These are phyloP conservation scores for Rallus crepitans DNA, from an alignment of 2,797 vertebrate species.

Conservation along the genomic window DNA sequence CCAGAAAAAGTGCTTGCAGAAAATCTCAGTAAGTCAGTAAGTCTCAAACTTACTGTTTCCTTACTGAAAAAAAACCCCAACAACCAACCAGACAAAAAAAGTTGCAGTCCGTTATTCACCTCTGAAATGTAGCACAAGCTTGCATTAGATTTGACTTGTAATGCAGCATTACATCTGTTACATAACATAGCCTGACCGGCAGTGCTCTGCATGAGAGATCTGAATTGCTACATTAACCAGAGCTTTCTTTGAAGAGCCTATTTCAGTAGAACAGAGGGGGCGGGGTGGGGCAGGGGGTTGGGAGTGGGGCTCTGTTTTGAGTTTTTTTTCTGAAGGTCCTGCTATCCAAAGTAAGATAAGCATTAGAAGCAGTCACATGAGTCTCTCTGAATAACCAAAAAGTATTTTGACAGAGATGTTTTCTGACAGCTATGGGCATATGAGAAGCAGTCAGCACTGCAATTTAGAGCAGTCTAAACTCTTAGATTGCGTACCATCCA, in stretches of 20 bases:
- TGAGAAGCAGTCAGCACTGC: background rate
- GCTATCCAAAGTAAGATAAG: background rate
- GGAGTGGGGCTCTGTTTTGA: background rate
- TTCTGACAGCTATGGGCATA: background rate
- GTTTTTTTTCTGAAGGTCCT: background rate
- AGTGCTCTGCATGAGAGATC: background rate
- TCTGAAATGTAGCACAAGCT: background rate
- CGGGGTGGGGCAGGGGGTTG: too few relatives aligned
- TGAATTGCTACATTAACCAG: background rate
- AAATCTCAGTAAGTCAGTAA: background rate
- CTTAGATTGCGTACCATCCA: background rate
- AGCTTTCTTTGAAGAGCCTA: background rate
- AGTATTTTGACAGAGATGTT: background rate
- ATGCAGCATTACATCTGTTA: background rate
- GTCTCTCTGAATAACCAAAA: background rate
- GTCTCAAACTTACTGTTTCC: background rate
- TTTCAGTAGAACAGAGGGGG: background rate
- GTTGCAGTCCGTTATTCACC: background rate
- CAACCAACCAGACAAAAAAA: too few relatives aligned
- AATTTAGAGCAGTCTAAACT: background rate
- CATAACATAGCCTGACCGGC: background rate
- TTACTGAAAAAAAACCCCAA: background rate
- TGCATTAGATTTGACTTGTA: background rate
- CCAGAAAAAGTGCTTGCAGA: rapidly evolving
- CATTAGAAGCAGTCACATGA: background rate